Conservation (phyloP, 92 coral and sea anemone genomes). For the Virgularia gustaviana region DNA sequence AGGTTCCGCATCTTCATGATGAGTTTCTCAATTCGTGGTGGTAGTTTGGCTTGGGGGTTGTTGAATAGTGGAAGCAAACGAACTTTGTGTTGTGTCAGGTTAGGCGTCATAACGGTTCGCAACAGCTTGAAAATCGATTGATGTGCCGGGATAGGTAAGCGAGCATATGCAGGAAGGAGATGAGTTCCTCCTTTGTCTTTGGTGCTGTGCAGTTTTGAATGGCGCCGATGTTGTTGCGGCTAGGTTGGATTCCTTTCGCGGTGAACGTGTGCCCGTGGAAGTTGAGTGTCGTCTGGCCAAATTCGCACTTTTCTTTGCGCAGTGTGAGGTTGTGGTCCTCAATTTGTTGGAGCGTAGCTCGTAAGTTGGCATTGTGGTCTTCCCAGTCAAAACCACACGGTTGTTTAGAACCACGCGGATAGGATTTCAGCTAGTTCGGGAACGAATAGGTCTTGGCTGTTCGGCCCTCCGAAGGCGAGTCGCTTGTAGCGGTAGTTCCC, state of each 20-base stretch:
- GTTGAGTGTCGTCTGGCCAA: slow-evolving; percentile 44
- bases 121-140: slow-evolving; percentile 47
- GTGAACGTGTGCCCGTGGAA: slow-evolving; percentile 53
- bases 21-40: slow-evolving; percentile 50
- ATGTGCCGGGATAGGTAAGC: slow-evolving; percentile 54
- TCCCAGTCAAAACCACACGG: slow-evolving; percentile 54
- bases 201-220: slow-evolving; percentile 47
- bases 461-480: slow-evolving; percentile 50
- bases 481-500: slow-evolving; percentile 60
- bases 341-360: slow-evolving; percentile 31
- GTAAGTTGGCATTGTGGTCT: slow-evolving; percentile 41
- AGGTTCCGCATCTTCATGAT: slow-evolving; percentile 49
- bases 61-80: slow-evolving; percentile 45
- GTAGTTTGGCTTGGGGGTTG: slow-evolving; percentile 46
- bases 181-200: slow-evolving; percentile 48
- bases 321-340: slow-evolving; percentile 46
- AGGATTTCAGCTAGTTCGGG: slow-evolving; percentile 40
- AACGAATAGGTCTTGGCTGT: slow-evolving; percentile 63
- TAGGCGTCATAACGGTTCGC: slow-evolving; percentile 43
- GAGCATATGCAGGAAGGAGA: slow-evolving; percentile 54
- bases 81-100: slow-evolving; percentile 42
- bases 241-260: slow-evolving; percentile 46
- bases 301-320: slow-evolving; percentile 47
- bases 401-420: slow-evolving; percentile 53
- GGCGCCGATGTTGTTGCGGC: slow-evolving; percentile 48